phyloP scores from a whole-genome alignment of 2,888 invertebrate species.

The Drosophila putrida region DNA sequence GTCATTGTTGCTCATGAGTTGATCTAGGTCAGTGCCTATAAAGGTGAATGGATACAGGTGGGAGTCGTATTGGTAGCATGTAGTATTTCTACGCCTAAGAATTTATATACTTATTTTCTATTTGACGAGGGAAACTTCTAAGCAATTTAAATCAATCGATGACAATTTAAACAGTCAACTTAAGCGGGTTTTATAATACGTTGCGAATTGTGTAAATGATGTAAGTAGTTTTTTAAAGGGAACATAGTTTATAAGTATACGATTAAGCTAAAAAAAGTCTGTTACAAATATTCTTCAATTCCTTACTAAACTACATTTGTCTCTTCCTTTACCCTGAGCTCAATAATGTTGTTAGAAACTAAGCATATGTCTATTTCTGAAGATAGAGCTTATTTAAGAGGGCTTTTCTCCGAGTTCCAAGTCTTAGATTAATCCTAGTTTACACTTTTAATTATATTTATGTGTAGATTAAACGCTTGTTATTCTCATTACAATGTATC shows the following conservation, averaged over 20 bases:
- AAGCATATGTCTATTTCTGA: too few species aligned
- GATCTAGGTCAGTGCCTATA: constrained; percentile 57
- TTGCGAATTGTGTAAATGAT: too few species aligned
- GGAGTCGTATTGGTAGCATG: not conserved
- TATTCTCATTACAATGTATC: not conserved
- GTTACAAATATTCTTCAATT: not conserved
- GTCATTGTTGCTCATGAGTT: constrained; percentile 28
- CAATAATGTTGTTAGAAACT: too few species aligned
- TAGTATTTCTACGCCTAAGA: not conserved
- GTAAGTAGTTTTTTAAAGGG: too few species aligned
- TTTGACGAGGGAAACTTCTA: not conserved
- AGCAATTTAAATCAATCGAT: not conserved
- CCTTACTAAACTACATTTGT: not conserved
- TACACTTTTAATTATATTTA: not conserved
- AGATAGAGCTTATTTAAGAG: too few species aligned
- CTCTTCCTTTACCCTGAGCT: too few species aligned
- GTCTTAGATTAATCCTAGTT: not conserved
- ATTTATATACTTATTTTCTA: not conserved
- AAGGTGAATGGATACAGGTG: constrained; percentile 9
- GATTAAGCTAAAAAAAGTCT: not conserved
- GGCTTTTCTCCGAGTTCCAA: not conserved
- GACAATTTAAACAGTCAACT: too few species aligned
- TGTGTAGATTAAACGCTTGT: not conserved
- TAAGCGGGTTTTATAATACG: too few species aligned
- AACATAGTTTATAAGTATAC: not conserved